Base-by-base conservation (phyloP, 2,888 invertebrate species). In the Habroteleia sp. region DNA sequence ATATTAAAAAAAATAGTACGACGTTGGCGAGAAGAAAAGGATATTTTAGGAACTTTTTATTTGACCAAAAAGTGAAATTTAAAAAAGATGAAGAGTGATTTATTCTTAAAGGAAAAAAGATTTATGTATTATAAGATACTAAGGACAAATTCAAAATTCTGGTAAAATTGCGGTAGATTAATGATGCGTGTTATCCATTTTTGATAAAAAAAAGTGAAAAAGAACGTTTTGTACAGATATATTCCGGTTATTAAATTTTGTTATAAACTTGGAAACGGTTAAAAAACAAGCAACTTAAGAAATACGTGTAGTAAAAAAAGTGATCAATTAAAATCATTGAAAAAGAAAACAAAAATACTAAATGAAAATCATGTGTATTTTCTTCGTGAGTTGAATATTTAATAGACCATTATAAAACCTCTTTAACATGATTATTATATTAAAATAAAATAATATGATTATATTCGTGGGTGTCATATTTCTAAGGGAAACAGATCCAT, bases 191-290 rank as follows among this genome's bases (percentile, higher is more conserved):
- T 86, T 86, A 81, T 81, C 81, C 81, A 83, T 85, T 86, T 87
- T 87, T 86, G 82, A 87, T 84, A 84, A 83, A 81, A 62, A 65
- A 54, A 75, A 78, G 31, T 31, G 33, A 78, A 77, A 79, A 79
- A 77, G 81, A 86, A 85, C 78, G 85, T 88, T 74, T 88, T 87
- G 87, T 88, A 88, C 87, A 88, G 87, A 88, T 85, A 87, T 88
- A 85, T 88, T 88, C 87, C 85, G 87, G 86, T 88, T 88, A 88
- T 88, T 87, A 86, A 87, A 88, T 88, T 88, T 87, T 88, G 86
- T 88, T 88, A 87, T 82, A 80, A 69, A 69, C 52, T 54, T 68
- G 65, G 63, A 63, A 73, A 62, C 27, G 60, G 54, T 68, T 48
- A 79, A 72, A 75, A 50, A 13, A 33, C 17, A 54, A 62, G 39